Percentiles rank a stretch among this genome's conserved stretches.
phyloP scores from a whole-genome alignment of 2,797 vertebrate genomes.

The Fratercula arctica region DNA sequence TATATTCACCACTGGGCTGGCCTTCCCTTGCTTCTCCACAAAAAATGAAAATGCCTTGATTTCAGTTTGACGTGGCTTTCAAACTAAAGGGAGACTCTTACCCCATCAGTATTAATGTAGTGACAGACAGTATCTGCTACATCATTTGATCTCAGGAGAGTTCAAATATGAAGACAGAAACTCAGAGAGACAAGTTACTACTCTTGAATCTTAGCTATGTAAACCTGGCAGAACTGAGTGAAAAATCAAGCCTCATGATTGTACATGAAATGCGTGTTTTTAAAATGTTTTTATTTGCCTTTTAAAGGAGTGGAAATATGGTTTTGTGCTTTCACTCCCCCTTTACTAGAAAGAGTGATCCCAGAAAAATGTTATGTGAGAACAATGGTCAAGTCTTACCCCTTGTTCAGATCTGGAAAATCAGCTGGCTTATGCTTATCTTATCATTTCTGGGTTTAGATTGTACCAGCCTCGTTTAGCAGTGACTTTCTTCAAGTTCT shows the following conservation, averaged over 20 bases:
- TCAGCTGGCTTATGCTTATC: neutral
- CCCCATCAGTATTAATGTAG: neutral
- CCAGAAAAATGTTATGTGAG: neutral
- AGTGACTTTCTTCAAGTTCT: neutral
- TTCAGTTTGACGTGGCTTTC: neutral
- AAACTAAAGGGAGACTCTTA: neutral
- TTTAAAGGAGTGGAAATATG: neutral
- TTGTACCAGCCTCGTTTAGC: neutral
- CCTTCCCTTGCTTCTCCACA: neutral
- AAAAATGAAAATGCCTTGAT: neutral
- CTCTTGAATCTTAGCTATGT: neutral
- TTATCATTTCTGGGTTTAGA: neutral
- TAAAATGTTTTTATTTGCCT: neutral
- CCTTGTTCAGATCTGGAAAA: neutral
- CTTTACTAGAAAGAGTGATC: neutral
- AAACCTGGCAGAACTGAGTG: neutral
- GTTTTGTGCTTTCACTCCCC: neutral
- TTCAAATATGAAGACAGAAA: neutral
- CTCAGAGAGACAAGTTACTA: neutral
- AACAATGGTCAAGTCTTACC: neutral
- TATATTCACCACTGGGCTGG: neutral
- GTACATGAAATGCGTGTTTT: neutral
- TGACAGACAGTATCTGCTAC: neutral
- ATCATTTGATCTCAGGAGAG: neutral
- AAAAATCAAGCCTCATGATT: neutral